Percentiles rank a stretch among this genome's conserved stretches.
These are phyloP conservation scores for Drosophila recens DNA, from an alignment of 2,888 invertebrate genomes.

Conservation along the genomic window DNA sequence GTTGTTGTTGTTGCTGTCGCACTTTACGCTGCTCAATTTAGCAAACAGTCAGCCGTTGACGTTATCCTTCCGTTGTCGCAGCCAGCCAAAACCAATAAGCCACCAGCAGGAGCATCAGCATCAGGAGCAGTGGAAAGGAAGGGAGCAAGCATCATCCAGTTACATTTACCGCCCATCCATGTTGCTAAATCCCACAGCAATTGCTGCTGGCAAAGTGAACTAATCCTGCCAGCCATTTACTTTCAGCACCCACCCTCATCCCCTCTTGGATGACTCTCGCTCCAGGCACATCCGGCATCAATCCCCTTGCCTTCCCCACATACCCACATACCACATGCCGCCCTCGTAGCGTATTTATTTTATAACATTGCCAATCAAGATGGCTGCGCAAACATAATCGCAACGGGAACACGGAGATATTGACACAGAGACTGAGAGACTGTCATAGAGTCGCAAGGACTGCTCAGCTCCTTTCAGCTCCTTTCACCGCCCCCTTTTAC, in stretches of 20 bases:
- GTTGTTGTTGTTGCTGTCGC: conserved; percentile 59
- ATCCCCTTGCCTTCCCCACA: background rate
- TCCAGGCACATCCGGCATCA: conserved; percentile 63
- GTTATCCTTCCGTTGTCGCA: conserved; percentile 79
- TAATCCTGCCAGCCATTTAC: conserved; percentile 67
- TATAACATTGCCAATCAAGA: conserved; percentile 86
- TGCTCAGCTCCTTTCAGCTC: conserved; percentile 37
- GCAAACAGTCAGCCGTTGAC: conserved; percentile 78
- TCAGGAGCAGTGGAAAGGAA: conserved; percentile 18
- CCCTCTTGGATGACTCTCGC: conserved; percentile 34
- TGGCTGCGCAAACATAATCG: conserved; percentile 86
- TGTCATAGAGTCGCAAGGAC: conserved; percentile 14
- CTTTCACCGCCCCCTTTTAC: conserved; percentile 31
- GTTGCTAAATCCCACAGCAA: conserved; percentile 77
- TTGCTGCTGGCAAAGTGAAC: conserved; percentile 74
- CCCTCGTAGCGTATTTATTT: conserved; percentile 84
- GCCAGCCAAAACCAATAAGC: conserved; percentile 77
- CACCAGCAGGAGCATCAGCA: conserved; percentile 61
- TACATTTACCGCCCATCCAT: conserved; percentile 58
- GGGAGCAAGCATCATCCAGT: conserved; percentile 36
- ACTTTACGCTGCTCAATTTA: conserved; percentile 83
- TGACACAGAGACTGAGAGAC: conserved; percentile 43
- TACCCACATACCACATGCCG: conserved; percentile 29
- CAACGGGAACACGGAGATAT: conserved; percentile 63
- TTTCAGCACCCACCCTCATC: conserved; percentile 35